phyloP scores from a whole-genome alignment of 2,888 invertebrate genomes.

The Dryobotodes eremita region DNA sequence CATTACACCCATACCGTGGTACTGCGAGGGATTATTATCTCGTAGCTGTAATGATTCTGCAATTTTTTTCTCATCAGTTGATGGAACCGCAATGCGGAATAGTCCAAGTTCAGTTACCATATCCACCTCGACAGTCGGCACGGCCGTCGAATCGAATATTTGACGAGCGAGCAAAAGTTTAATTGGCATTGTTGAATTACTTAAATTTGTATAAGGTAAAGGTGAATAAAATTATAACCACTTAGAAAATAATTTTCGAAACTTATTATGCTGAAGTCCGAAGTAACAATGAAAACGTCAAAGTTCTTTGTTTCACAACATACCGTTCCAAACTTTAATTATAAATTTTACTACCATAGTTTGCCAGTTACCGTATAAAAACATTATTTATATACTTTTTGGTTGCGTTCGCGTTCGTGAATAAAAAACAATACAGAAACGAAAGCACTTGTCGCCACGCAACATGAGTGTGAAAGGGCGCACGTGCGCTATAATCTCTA shows the following conservation, averaged over 20 bases:
- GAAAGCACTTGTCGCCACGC: constrained; percentile 20
- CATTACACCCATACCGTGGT: constrained; percentile 97
- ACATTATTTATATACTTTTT: constrained; percentile 41
- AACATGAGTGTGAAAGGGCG: constrained; percentile 63
- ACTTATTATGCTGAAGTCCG: background rate
- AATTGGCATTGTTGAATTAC: constrained; percentile 93
- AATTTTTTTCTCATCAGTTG: constrained; percentile 98
- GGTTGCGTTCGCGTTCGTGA: constrained; percentile 20
- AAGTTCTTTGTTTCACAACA: background rate
- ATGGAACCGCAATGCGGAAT: constrained; percentile 98
- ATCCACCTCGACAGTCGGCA: constrained; percentile 99
- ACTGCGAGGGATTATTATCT: constrained; percentile 95
- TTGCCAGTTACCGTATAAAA: constrained; percentile 23
- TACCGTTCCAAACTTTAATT: constrained; percentile 17
- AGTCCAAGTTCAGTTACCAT: constrained; percentile 95
- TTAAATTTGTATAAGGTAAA: constrained; percentile 21
- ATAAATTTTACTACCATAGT: background rate
- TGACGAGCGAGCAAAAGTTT: constrained; percentile 97
- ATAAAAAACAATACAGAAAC: constrained; percentile 23
- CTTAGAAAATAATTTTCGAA: background rate
- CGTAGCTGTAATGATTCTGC: constrained; percentile 98
- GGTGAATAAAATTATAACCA: constrained; percentile 13
- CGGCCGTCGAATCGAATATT: constrained; percentile 99
- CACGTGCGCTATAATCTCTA: constrained; percentile 86
- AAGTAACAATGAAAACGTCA: constrained; percentile 22